Base-by-base conservation (phyloP, 2,113 vertebrate species). In the Urocynchramus pylzowi region DNA sequence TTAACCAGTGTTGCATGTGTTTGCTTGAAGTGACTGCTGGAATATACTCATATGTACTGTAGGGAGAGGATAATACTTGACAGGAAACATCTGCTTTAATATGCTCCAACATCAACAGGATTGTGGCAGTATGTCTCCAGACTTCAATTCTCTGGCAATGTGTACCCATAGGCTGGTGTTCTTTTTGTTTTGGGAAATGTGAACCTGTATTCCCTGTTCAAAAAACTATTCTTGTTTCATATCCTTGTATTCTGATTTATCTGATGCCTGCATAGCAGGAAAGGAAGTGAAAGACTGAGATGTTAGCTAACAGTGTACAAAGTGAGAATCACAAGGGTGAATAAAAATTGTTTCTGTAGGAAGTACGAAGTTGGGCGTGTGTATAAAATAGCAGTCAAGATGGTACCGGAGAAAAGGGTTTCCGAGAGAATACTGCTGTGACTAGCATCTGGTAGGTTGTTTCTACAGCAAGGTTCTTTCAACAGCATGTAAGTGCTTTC, bases 41-140 rank as follows among this genome's bases (percentile, higher is more conserved):
- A 94, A 90, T 94, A 76, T 37, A 53, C 70, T 78, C 45, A 13
- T 89, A 35, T 63, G 70, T 85, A 87, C 63, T 96, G 82, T 71
- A 75, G 95, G 67, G 84, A 95, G 74, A 93, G 65, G 78, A 85
- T 95, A 92, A 63, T 42, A 89, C 44, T 81, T 89, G 84, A 97
- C 97, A 98, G 98, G 98, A 98, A 98, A 98, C 98, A 98, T 97
- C 98, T 98, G 98, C 54, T 97, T 97, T 90, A 78, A 70, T 94
- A 45, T 35, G 77, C 39, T 98, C 98, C 97, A 98, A 95, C 49
- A 93, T 97, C 96, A 98, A 98, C 97, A 98, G 54, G 76, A 87
- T 74, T 30, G 50, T 83, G 94, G 82, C 83, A 83, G 37, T 92
- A 77, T 0, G 41, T 97, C 75, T 89, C 69, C 71, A 86, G 47